phyloP scores from a whole-genome alignment of 2,888 invertebrate species.

The Gastracanthus pulcherrimus region DNA sequence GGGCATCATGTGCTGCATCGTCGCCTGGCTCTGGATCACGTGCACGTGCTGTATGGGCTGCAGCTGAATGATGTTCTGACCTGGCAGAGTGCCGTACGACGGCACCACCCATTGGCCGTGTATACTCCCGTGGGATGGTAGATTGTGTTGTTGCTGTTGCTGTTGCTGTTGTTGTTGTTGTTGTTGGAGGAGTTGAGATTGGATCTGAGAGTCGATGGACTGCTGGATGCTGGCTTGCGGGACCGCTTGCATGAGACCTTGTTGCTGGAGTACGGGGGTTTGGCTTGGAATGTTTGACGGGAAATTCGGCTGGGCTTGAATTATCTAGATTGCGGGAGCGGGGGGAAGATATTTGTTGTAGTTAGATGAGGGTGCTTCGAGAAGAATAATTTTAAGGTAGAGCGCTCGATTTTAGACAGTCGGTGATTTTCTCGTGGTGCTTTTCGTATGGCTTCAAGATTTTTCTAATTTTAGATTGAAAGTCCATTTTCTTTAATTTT shows the following conservation, averaged over 20 bases:
- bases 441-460: too few relatives aligned
- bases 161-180: slow-evolving; percentile 54
- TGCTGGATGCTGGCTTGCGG: slow-evolving; percentile 50
- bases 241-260: slow-evolving; percentile 45
- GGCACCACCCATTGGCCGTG: slow-evolving; percentile 57
- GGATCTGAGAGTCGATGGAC: slow-evolving; percentile 50
- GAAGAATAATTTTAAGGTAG: background rate
- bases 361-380: too few relatives aligned
- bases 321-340: too few relatives aligned
- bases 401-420: too few relatives aligned
- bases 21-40: slow-evolving; percentile 56
- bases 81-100: slow-evolving; percentile 53
- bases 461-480: too few relatives aligned
- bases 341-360: too few relatives aligned
- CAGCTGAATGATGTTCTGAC: slow-evolving; percentile 57
- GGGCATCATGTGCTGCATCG: slow-evolving; percentile 57
- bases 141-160: slow-evolving; percentile 35
- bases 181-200: slow-evolving; percentile 53
- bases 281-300: slow-evolving; percentile 58
- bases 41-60: slow-evolving; percentile 60
- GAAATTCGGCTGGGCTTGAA: slow-evolving; percentile 49
- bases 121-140: slow-evolving; percentile 44
- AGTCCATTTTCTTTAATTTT: too few relatives aligned
- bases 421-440: too few relatives aligned
- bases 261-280: slow-evolving; percentile 45